Percentiles rank a stretch among this genome's conserved stretches.
Evolutionary conservation across 2,888 invertebrate genomes (phyloP).

Genomic region (Schrankia costaestrigalis): DNA sequence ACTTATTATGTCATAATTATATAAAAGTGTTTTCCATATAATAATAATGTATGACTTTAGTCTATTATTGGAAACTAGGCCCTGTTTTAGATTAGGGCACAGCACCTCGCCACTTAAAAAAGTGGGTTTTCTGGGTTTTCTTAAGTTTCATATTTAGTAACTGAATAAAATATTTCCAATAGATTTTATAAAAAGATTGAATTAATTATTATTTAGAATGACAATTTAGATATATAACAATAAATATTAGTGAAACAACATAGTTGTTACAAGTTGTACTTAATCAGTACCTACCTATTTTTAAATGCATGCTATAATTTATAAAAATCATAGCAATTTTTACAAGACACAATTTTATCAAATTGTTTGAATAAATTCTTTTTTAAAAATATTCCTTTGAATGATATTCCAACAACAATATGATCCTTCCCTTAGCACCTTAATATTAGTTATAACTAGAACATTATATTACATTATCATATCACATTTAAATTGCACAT

Average conservation of each 20-base stretch:
- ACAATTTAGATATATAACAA: conserved; percentile 28
- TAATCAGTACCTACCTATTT: conserved; percentile 63
- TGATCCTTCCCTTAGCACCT: conserved; percentile 71
- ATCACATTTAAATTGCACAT: conserved; percentile 78
- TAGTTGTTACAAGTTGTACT: conserved; percentile 75
- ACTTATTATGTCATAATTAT: too few species aligned
- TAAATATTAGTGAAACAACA: conserved; percentile 58
- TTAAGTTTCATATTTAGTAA: conserved; percentile 1
- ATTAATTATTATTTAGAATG: conserved; percentile 17
- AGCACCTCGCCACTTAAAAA: conserved; percentile 19
- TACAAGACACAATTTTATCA: conserved; percentile 32
- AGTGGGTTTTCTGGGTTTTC: conserved; percentile 5
- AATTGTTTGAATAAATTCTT: conserved; percentile 33
- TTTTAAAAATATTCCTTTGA: conserved; percentile 38
- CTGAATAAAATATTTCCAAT: conserved; percentile 17
- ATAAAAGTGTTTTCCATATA: too few species aligned
- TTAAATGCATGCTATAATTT: conserved; percentile 35
- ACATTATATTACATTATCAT: conserved; percentile 56
- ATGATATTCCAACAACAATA: conserved; percentile 45
- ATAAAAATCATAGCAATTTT: conserved; percentile 25
- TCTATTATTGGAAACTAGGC: conserved; percentile 25
- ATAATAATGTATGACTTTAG: conserved; percentile 18
- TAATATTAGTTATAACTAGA: conserved; percentile 51
- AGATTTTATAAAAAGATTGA: conserved; percentile 18
- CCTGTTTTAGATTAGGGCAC: conserved; percentile 19